Evolutionary conservation across 1,140 invertebrate genomes (phyloP), one percentile per base, ranked within the genome.

Genomic region (Dreissena polymorpha): DNA sequence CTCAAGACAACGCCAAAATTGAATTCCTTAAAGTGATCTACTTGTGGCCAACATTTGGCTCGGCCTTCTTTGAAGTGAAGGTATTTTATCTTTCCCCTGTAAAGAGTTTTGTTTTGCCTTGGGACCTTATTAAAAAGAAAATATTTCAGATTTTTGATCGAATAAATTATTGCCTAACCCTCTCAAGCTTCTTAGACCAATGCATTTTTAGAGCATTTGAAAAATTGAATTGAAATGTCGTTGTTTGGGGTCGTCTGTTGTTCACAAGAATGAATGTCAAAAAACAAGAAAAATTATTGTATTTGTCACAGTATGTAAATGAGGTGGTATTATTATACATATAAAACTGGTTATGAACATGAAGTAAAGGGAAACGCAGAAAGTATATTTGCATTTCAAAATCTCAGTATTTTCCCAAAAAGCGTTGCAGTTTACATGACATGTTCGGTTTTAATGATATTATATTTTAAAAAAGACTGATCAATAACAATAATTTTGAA

Each of bases 1-100:
- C 95, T 87, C 95, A 97, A 0, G 98, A 99, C 90, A 98, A 99
- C 92, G 98, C 98, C 6, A 99, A 99, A 94, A 96, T 99, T 68
- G 97, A 96, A 64, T 99, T 99, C 93, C 94, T 99, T n/a, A 99
- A 99, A 93, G 96, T 98, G 72, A 97, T 99, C 67, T 99, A 97
- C 91, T 95, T 97, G 88, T 99, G 98, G 98, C 98, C 98, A 10
- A 99, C 99, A 23, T 99, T 99, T 94, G 99, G 99, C 16, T 99
- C 99, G 0, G 98, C 99, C 0, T 99, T 99, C 94, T 99, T 99
- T 93, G 99, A 99, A 94, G 99, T 99, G 7, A 99, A 99, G 90
- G 94, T 94, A 88, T 78, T 71, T 86, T 39, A 69, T 72, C 8
- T 65, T 18, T 39, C 23, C 29, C 10, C 29, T 76, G 60, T 67